Evolutionary conservation across 1,140 invertebrate genomes (phyloP), one percentile per base, ranked within the genome.

Genomic region (Achatina immaculata): DNA sequence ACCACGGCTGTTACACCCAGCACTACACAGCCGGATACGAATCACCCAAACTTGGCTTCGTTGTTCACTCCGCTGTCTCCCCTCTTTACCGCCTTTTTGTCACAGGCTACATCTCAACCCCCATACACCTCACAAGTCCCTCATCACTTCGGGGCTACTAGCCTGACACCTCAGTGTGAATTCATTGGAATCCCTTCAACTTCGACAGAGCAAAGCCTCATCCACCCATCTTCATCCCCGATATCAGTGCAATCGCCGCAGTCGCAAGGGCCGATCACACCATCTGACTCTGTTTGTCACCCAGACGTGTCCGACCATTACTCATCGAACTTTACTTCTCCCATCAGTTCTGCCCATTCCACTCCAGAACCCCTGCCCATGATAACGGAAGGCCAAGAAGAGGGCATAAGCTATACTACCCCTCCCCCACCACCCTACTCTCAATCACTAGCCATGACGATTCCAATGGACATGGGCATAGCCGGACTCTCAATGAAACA

Each of bases 351-450:
- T 34, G 81, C 76, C n/a, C 85, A 88, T 40, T 88, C 87, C 28
- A 88, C 85, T 36, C 88, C 88, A 3, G 88, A 89, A 78, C 85
- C 87, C 4, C 85, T 87, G 43, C 66, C 82, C 19, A 48, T 80
- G 16, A 80, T 82, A 24, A 81, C 71, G 75, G 82, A 83, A 9
- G 78, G 83, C 31, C 77, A 78, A 24, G 80, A 81, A 16, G 82
- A 88, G n/a, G 83, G 83, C 34, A 51, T 31, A 24, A 81, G 75
- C 62, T 82, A 78, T 48, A 83, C 84, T 36, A 85, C 82, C 42
- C 81, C 87, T 4, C 83, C 84, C n/a, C 87, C 88, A 28, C 88
- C 88, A 21, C 87, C 88, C n/a, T 89, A 89, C 81, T 85, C 87
- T 7, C 84, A 86, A 34, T 82, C 85, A 31, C 72, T 85, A 43